Evolutionary conservation across 2,113 vertebrate genomes (phyloP).

Genomic region (Aviceda subcristata): DNA sequence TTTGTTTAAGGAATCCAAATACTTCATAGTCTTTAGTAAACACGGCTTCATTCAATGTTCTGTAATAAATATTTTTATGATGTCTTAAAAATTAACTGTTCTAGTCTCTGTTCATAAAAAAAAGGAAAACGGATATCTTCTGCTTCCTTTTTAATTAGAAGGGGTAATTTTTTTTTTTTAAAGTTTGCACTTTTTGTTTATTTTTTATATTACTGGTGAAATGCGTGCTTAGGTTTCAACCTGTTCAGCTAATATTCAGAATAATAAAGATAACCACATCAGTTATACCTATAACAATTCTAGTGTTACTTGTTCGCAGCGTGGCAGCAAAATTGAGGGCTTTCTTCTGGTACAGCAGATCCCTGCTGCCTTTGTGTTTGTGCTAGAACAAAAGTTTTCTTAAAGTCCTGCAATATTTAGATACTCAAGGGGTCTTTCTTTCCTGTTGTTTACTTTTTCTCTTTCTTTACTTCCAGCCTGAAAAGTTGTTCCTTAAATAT

Average conservation of each 20-base stretch:
- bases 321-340: neutral
- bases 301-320: neutral
- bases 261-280: neutral
- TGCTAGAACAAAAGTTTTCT: neutral
- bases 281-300: neutral
- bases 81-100: neutral
- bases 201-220: neutral
- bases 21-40: neutral
- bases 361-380: neutral
- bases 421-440: neutral
- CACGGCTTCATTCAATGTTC: neutral
- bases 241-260: neutral
- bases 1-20: neutral
- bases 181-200: neutral
- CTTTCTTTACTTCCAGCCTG: neutral
- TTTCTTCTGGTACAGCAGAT: neutral
- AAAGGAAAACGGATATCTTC: neutral
- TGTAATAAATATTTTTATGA: neutral
- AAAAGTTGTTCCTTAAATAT: neutral
- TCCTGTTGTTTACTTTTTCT: neutral
- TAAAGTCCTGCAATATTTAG: neutral
- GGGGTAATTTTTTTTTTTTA: rapidly evolving
- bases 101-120: neutral
- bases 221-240: neutral
- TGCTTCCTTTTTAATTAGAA: neutral